Evolutionary conservation across 1,140 invertebrate genomes (phyloP).

Genomic region (Delia radicum): DNA sequence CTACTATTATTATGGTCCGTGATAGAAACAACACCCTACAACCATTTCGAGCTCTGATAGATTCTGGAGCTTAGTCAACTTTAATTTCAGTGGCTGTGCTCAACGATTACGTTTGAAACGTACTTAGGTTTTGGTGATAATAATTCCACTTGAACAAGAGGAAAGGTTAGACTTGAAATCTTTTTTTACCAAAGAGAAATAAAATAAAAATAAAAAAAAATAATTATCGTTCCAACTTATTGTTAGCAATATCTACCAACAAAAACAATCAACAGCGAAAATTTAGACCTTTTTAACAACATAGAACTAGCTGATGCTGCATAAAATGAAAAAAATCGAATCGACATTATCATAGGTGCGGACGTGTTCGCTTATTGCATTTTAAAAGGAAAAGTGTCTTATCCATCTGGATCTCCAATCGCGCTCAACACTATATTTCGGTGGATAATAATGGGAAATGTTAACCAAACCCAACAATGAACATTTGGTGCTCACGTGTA

Average conservation of each 20-base stretch:
- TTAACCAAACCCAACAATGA: too few species aligned
- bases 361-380: conserved; percentile 2
- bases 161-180: background rate
- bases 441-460: conserved; percentile 15
- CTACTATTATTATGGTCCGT: conserved; percentile 5
- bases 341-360: conserved; percentile 12
- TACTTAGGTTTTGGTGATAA: background rate
- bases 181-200: background rate
- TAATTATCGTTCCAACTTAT: background rate
- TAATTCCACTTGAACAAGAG: background rate
- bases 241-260: background rate
- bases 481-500: background rate
- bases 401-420: conserved; percentile 13
- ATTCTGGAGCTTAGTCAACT: conserved; percentile 1
- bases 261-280: background rate
- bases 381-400: background rate
- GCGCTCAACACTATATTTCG: conserved; percentile 5
- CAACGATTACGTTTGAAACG: background rate
- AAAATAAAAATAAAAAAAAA: too few species aligned
- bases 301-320: conserved; percentile 2
- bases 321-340: background rate
- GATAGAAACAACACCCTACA: background rate
- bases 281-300: conserved; percentile 11
- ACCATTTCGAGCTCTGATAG: background rate
- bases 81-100: conserved; percentile 18